Percentiles rank a stretch among this genome's conserved stretches.
Evolutionary conservation across 2,113 vertebrate genomes (phyloP).

Genomic region (Carlito syrichta): DNA sequence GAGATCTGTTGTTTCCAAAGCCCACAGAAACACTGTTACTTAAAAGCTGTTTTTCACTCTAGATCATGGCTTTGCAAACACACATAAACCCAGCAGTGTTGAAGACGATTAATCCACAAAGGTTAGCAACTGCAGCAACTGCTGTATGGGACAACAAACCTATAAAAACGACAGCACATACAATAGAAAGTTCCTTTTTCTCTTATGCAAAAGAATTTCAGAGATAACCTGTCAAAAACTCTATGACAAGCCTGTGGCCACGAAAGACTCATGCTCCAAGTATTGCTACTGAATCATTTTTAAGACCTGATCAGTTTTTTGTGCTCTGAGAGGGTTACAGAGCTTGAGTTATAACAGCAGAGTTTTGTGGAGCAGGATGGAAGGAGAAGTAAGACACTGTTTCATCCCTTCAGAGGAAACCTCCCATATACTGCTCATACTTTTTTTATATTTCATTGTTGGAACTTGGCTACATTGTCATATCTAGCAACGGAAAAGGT

Average conservation of each 20-base stretch:
- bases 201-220: too few species aligned
- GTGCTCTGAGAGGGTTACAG: neutral
- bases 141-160: neutral
- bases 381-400: neutral
- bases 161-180: neutral
- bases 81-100: rapidly evolving
- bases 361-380: too few species aligned
- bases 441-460: neutral
- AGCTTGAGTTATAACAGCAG: rapidly evolving
- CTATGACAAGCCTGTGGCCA: rapidly evolving
- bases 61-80: neutral
- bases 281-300: rapidly evolving
- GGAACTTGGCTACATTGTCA: neutral
- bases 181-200: neutral
- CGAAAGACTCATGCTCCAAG: neutral
- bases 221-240: neutral
- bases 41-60: neutral
- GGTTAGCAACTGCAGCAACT: too few species aligned
- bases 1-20: neutral
- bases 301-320: neutral
- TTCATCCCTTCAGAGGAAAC: neutral
- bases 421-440: neutral
- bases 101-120: rapidly evolving
- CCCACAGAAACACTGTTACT: too few species aligned
- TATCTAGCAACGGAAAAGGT: too few species aligned